A percentile compares a stretch with the other conserved stretches of the same genome.
Evolutionary conservation across 2,113 vertebrate genomes (phyloP).

Genomic region (Bubo bubo): DNA sequence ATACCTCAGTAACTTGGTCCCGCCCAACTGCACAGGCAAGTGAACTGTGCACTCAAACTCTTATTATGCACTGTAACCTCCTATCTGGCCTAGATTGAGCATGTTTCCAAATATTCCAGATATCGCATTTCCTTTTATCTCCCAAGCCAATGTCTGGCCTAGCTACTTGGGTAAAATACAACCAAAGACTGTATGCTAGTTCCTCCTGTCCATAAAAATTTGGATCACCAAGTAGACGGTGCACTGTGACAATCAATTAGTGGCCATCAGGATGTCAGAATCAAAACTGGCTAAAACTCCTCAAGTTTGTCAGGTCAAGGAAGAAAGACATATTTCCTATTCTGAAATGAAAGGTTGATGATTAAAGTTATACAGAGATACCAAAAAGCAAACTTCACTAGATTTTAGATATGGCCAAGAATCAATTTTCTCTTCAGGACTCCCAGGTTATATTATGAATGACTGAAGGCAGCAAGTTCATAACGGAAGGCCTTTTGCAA

Average conservation of each 20-base stretch:
- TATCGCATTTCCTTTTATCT: not conserved
- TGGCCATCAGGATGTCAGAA: not conserved
- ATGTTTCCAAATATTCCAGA: not conserved
- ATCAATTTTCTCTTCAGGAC: not conserved
- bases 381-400: not conserved
- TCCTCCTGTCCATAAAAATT: not conserved
- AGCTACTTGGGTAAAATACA: not conserved
- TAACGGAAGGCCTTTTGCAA: not conserved
- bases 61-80: not conserved
- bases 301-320: not conserved
- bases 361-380: not conserved
- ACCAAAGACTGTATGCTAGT: not conserved
- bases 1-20: not conserved
- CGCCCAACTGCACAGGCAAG: not conserved
- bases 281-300: not conserved
- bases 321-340: not conserved
- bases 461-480: not conserved
- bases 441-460: not conserved
- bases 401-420: not conserved
- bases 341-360: not conserved
- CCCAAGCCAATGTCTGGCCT: not conserved
- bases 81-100: not conserved
- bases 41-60: not conserved
- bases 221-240: not conserved
- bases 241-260: not conserved